Base-by-base conservation (phyloP, 2,888 invertebrate genomes). In the Campaea margaritaria region DNA sequence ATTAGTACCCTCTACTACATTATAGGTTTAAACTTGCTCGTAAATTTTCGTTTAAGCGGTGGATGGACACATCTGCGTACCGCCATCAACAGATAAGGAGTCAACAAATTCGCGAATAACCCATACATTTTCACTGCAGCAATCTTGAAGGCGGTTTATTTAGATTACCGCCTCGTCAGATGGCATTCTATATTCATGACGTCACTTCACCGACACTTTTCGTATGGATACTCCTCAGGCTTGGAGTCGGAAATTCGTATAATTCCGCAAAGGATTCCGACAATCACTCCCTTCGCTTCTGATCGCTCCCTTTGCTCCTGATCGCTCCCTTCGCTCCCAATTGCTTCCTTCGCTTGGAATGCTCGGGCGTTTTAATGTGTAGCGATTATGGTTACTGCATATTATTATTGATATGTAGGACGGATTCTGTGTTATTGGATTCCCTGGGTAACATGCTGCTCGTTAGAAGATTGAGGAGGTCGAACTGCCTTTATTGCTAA, bases 121-220 rank as follows among this genome's bases (percentile, higher is more conserved):
- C 72, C 74, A 74, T 82, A 80, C 77, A 82, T 79, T 81, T 77
- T 73, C 72, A 68, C 53, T 65, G 67, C 68, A 71, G 75, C 75
- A 78, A 79, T 78, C 73, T 76, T 67, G 65, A 67, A 69, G 73
- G 63, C 74, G 68, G 74, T 80, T 82, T 83, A 83, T 82, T 84
- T 80, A 82, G 82, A 83, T 85, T 83, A 83, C 75, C 74, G 74
- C 66, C 75, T 75, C 76, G 72, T 77, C 74, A 76, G 73, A 63
- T 67, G 65, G 61, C 74, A 73, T 70, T 83, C 71, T 76, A 78
- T 82, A 83, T 84, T 82, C 83, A 83, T 84, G 79, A 74, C 72
- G 68, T 73, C 72, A 68, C 70, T 66, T 68, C 63, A 56, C 66
- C 65, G 69, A 65, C 72, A 80, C 73, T 75, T 77, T 74, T 75